Base-by-base conservation (phyloP, 1,140 invertebrate genomes). In the Drosophila funebris region DNA sequence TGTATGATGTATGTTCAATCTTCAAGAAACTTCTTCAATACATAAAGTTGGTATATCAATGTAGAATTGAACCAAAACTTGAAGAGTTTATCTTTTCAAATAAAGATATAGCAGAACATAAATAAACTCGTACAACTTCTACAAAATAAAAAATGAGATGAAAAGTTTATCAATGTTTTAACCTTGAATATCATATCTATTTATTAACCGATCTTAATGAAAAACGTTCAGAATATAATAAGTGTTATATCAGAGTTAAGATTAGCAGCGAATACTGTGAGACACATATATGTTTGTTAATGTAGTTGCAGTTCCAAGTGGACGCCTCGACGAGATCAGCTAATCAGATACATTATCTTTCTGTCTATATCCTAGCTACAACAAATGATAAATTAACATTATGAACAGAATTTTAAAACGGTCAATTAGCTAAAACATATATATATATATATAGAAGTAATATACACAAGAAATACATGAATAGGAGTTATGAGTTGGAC, bases 401-500 rank as follows among this genome's bases (percentile, higher is more conserved):
- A n/a, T 11, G 3, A 46, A 24, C 43, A 46, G 20, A 24, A 46
- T 50, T 50, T 56, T 61, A 75, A 53, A 41, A 46, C 27, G 62
- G 53, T 16, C 14, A 57, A 36, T 57, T 37, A 29, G 24, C 36
- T 64, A 64, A 46, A 18, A 43, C 20, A 29, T 16, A n/a, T 43
- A 46, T 37, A 44, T 36, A 24, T 29, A 37, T 33, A 48, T 9
- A 36, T 31, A 46, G 14, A 67, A 67, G 57, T 78, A 61, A 61
- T 61, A 50, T 61, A 61, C 58, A 50, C 44, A 61, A 50, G 50
- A 61, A 61, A 61, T 61, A 61, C 44, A 61, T 27, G 13, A 24
- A 39, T 50, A 50, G 44, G 44, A 43, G 8, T 43, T 68, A 29
- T 13, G 33, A 61, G 44, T 62, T 69, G 31, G 24, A 52, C 57